phyloP scores from a whole-genome alignment of 2,888 invertebrate species.

The Agrotis clavis region DNA sequence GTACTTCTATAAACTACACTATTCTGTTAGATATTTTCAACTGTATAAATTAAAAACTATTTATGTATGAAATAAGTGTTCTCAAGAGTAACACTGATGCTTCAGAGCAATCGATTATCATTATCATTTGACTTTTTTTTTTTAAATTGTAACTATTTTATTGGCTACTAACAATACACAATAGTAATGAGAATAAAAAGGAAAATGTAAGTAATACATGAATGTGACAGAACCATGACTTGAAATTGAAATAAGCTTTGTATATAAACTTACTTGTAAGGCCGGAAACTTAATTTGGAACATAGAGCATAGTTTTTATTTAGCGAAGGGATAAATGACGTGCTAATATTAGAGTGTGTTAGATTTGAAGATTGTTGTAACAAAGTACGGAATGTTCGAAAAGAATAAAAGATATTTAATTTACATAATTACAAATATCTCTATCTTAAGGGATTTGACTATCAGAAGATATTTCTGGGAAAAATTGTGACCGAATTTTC shows the following conservation, averaged over 20 bases:
- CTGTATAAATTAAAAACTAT: neutral
- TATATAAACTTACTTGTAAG: slow-evolving; percentile 48
- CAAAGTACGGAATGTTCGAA: slow-evolving; percentile 20
- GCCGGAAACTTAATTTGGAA: slow-evolving; percentile 33
- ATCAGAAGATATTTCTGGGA: neutral
- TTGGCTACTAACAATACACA: too few species aligned
- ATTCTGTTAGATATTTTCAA: neutral
- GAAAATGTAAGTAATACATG: too few species aligned
- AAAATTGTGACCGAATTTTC: too few species aligned
- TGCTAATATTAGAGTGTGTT: slow-evolving; percentile 53
- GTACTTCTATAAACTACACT: slow-evolving; percentile 17
- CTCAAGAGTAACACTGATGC: neutral
- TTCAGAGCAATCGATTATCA: neutral
- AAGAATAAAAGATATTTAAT: neutral
- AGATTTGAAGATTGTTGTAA: neutral
- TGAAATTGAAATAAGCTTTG: slow-evolving; percentile 35
- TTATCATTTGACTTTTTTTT: neutral
- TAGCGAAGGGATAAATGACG: slow-evolving; percentile 39
- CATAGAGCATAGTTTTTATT: slow-evolving; percentile 15
- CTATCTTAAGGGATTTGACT: neutral
- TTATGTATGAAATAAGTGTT: neutral
- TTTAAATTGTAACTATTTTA: neutral
- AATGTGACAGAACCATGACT: neutral
- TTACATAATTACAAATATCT: neutral
- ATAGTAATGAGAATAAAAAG: neutral